Evolutionary conservation across 1,140 invertebrate genomes (phyloP).

Genomic region (Anastatus disparis): DNA sequence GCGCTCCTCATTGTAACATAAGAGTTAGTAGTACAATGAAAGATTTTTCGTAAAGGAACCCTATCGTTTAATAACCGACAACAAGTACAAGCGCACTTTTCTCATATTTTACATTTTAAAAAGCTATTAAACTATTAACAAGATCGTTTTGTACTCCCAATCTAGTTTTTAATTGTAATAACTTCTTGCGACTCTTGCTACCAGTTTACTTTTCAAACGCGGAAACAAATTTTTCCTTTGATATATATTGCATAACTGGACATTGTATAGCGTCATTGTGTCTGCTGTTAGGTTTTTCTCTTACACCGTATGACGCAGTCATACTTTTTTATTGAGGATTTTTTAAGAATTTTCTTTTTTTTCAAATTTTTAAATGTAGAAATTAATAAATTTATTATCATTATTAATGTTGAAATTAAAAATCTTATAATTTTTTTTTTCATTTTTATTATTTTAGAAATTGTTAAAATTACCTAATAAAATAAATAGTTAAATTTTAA

Average conservation of each 20-base stretch:
- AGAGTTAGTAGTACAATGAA: conserved; percentile 36
- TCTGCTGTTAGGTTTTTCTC: too few species aligned
- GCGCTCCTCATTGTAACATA: conserved; percentile 51
- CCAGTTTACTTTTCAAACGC: too few species aligned
- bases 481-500: too few species aligned
- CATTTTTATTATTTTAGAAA: too few species aligned
- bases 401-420: too few species aligned
- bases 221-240: neutral
- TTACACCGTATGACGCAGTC: too few species aligned
- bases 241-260: conserved; percentile 11
- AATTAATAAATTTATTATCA: too few species aligned
- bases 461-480: too few species aligned
- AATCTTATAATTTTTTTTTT: too few species aligned
- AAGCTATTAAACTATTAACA: conserved; percentile 50
- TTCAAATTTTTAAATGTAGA: too few species aligned
- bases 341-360: too few species aligned
- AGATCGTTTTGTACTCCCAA: conserved; percentile 51
- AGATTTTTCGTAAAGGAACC: conserved; percentile 5
- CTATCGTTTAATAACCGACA: neutral
- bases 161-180: conserved; percentile 53
- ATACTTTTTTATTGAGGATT: too few species aligned
- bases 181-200: neutral
- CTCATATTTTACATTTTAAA: neutral
- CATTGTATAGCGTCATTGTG: neutral
- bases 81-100: neutral